Percentiles rank a stretch among this genome's conserved stretches.
Conservation (phyloP, 1,140 invertebrate species). For the Lycorma delicatula region DNA sequence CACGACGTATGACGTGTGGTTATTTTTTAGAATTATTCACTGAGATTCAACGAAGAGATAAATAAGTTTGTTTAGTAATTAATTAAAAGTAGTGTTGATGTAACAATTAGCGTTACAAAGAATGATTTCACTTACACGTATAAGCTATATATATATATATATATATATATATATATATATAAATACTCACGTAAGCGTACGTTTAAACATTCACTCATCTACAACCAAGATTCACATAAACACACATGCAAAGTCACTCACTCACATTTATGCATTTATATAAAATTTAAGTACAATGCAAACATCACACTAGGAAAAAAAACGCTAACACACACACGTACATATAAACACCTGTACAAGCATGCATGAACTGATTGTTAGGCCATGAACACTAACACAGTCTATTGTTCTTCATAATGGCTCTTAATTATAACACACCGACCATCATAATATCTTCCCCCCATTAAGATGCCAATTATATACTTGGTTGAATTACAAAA, state of each 20-base stretch:
- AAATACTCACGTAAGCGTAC: too few relatives aligned
- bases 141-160: too few relatives aligned
- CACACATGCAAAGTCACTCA: too few relatives aligned
- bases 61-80: conserved; percentile 5
- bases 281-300: too few relatives aligned
- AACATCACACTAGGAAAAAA: too few relatives aligned
- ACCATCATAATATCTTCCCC: conserved; percentile 1
- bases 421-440: conserved; percentile 4
- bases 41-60: not conserved
- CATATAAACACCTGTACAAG: not conserved
- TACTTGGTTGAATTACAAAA: conserved; percentile 7
- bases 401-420: conserved; percentile 1
- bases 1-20: too few relatives aligned
- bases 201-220: too few relatives aligned
- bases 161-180: too few relatives aligned
- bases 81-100: conserved; percentile 1
- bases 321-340: not conserved
- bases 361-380: not conserved
- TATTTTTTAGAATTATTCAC: too few relatives aligned
- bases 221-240: too few relatives aligned
- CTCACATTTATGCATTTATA: too few relatives aligned
- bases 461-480: conserved; percentile 4
- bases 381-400: not conserved
- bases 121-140: too few relatives aligned
- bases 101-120: conserved; percentile 1